Conservation (phyloP, 2,888 invertebrate genomes). For the Scaptodrosophila latifasciaeformis region DNA sequence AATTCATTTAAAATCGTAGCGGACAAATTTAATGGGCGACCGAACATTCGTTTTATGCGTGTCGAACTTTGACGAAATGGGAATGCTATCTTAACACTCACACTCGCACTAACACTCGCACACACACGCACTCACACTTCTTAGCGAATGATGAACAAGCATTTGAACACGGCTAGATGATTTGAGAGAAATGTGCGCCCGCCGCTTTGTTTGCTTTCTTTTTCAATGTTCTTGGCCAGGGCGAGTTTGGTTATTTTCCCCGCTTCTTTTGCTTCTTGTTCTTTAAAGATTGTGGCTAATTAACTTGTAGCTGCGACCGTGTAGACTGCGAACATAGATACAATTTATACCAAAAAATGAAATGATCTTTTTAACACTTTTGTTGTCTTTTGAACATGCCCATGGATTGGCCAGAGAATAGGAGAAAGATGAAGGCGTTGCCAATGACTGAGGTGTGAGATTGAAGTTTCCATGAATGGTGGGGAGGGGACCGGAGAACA, state of each 20-base stretch:
- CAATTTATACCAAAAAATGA: slow-evolving; percentile 42
- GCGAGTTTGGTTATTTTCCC: slow-evolving; percentile 9
- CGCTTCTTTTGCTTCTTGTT: too few species aligned
- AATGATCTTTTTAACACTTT: slow-evolving; percentile 62
- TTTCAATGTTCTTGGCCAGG: slow-evolving; percentile 45
- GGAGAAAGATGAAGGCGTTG: neutral
- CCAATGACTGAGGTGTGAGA: neutral
- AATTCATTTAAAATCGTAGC: slow-evolving; percentile 44
- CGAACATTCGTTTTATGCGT: slow-evolving; percentile 25
- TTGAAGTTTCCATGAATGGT: neutral
- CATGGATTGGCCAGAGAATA: slow-evolving; percentile 7
- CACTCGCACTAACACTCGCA: slow-evolving; percentile 13
- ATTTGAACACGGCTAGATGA: too few species aligned
- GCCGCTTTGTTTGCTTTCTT: slow-evolving; percentile 34
- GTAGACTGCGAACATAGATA: slow-evolving; percentile 56
- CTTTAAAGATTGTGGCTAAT: slow-evolving; percentile 54
- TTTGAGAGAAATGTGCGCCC: too few species aligned
- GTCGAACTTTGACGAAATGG: slow-evolving; percentile 46
- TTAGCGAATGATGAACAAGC: too few species aligned
- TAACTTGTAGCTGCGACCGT: slow-evolving; percentile 61
- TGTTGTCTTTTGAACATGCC: slow-evolving; percentile 33
- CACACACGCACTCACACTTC: too few species aligned
- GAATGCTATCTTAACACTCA: slow-evolving; percentile 28
- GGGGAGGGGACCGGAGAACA: slow-evolving; percentile 11
- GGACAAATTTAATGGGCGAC: slow-evolving; percentile 48